These are phyloP conservation scores for Sympetrum striolatum DNA, from an alignment of 2,888 invertebrate genomes.

Conservation along the genomic window DNA sequence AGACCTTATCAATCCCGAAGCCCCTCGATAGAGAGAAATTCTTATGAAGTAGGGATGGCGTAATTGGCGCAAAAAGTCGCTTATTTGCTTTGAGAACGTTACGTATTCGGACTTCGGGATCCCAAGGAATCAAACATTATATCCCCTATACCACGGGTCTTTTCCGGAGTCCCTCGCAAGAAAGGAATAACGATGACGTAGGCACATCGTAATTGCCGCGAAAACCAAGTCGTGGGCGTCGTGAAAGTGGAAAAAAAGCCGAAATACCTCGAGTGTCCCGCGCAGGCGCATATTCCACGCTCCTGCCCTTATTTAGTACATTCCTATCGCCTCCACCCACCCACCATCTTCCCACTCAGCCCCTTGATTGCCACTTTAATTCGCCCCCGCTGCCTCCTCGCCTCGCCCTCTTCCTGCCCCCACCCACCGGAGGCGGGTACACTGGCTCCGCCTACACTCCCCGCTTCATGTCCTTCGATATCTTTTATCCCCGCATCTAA, in stretches of 20 bases:
- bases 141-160: too few species aligned
- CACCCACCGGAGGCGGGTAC: background rate
- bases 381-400: background rate
- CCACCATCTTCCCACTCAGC: background rate
- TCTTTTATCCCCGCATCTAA: background rate
- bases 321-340: background rate
- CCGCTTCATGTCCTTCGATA: background rate
- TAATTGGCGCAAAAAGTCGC: too few species aligned
- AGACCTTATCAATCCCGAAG: too few species aligned
- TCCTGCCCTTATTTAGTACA: constrained; percentile 25
- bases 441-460: constrained; percentile 7
- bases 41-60: too few species aligned
- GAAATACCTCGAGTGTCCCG: constrained; percentile 1
- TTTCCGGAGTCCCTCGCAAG: too few species aligned
- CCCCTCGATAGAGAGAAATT: too few species aligned
- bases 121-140: too few species aligned
- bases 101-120: too few species aligned
- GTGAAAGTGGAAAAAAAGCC: background rate
- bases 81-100: too few species aligned
- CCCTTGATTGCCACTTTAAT: background rate
- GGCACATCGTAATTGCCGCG: background rate
- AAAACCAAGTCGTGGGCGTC: background rate
- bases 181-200: background rate
- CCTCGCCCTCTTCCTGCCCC: background rate
- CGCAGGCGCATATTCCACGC: constrained; percentile 25